phyloP scores from a whole-genome alignment of 2,797 vertebrate species.

The Carduelis carduelis region DNA sequence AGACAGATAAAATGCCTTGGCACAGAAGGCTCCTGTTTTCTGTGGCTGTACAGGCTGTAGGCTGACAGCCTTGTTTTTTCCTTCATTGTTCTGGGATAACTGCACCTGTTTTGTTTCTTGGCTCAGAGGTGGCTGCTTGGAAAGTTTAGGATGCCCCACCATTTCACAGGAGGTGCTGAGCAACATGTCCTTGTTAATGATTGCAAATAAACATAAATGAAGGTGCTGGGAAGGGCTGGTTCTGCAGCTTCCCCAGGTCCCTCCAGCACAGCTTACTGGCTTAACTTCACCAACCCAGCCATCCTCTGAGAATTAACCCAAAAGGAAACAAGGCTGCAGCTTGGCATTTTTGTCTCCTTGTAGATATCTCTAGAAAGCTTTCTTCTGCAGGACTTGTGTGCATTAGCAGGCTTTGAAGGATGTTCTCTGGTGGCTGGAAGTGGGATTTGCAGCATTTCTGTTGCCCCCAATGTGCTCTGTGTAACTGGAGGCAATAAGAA shows the following conservation, averaged over 20 bases:
- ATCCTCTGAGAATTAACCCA: not conserved
- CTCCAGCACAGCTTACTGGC: not conserved
- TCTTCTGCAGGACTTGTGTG: not conserved
- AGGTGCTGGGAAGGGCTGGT: not conserved
- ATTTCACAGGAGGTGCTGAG: not conserved
- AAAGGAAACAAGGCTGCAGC: not conserved
- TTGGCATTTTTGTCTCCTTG: not conserved
- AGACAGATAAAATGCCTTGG: not conserved
- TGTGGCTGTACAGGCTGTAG: not conserved
- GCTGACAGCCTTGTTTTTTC: not conserved
- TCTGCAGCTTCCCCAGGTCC: not conserved
- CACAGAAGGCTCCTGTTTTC: not conserved
- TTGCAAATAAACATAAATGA: not conserved
- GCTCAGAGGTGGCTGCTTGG: not conserved
- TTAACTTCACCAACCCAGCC: not conserved
- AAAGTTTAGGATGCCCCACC: not conserved
- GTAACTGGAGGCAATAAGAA: not conserved
- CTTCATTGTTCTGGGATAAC: not conserved
- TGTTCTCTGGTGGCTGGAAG: not conserved
- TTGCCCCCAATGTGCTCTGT: not conserved
- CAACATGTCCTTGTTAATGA: not conserved
- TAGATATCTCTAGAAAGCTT: not conserved
- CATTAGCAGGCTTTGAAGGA: not conserved
- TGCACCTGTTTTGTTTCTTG: not conserved
- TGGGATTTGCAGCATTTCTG: not conserved